Conservation (phyloP, 2,113 vertebrate genomes). For the Cathartes aura region DNA sequence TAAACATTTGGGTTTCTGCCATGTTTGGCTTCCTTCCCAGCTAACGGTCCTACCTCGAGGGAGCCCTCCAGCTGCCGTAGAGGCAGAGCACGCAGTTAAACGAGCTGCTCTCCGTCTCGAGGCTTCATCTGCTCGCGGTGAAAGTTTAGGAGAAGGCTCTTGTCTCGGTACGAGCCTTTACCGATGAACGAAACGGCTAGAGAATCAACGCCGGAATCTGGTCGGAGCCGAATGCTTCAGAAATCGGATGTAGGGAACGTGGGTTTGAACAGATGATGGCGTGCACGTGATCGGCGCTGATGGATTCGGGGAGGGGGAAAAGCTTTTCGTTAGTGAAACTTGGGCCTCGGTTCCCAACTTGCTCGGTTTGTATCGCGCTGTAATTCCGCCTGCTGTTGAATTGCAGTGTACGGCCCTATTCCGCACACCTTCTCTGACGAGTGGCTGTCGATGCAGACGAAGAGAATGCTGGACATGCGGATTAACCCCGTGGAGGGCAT, state of each 20-base stretch:
- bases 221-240: background rate
- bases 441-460: constrained; percentile 85
- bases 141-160: background rate
- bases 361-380: rapidly evolving
- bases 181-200: background rate
- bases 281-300: rapidly evolving
- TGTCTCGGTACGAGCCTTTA: background rate
- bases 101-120: background rate
- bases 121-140: rapidly evolving
- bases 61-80: background rate
- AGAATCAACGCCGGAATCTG: background rate
- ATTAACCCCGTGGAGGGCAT: constrained; percentile 86
- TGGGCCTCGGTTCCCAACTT: background rate
- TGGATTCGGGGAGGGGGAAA: rapidly evolving
- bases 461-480: constrained; percentile 94
- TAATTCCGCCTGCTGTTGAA: background rate
- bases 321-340: background rate
- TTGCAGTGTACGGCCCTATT: constrained; percentile 84
- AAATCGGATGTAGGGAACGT: rapidly evolving
- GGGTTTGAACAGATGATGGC: background rate
- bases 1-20: background rate
- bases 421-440: constrained; percentile 87
- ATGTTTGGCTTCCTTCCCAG: background rate
- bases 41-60: background rate
- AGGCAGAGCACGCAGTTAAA: background rate